Evolutionary conservation across 2,888 invertebrate genomes (phyloP).

Genomic region (Lasioglossum oenotherae): DNA sequence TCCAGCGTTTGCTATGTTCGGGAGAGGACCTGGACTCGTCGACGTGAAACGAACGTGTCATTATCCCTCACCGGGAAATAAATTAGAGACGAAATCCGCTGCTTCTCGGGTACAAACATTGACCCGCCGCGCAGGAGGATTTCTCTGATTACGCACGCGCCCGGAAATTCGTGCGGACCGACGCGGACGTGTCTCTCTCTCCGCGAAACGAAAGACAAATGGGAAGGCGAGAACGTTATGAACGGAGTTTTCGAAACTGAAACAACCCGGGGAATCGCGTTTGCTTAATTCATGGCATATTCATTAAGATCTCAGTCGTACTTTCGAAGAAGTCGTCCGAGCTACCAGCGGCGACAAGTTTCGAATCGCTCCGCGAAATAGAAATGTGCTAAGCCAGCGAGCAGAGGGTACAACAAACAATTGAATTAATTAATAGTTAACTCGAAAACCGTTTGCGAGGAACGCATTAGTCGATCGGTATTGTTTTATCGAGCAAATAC

Average conservation of each 20-base stretch:
- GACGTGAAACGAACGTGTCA: constrained; percentile 59
- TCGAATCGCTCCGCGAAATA: neutral
- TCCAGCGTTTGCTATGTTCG: constrained; percentile 34
- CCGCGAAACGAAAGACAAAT: constrained; percentile 3
- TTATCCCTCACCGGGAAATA: constrained; percentile 63
- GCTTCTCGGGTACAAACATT: constrained; percentile 44
- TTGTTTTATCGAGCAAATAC: neutral
- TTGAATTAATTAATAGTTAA: neutral
- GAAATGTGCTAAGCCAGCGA: neutral
- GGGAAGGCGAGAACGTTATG: neutral
- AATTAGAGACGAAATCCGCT: constrained; percentile 63
- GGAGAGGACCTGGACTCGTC: constrained; percentile 18
- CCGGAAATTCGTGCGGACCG: constrained; percentile 53
- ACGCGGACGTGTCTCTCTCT: constrained; percentile 38
- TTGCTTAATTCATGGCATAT: neutral
- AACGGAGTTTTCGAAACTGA: neutral
- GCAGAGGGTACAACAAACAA: neutral
- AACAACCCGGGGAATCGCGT: neutral
- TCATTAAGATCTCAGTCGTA: neutral
- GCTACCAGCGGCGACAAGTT: neutral
- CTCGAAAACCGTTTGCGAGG: neutral
- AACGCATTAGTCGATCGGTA: neutral
- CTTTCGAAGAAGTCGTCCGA: neutral
- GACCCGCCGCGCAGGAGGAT: constrained; percentile 22
- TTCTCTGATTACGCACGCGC: constrained; percentile 62